A percentile compares a stretch with the other conserved stretches of the same genome.
Evolutionary conservation across 2,888 invertebrate species (phyloP).

Genomic region (Pterostichus madidus): DNA sequence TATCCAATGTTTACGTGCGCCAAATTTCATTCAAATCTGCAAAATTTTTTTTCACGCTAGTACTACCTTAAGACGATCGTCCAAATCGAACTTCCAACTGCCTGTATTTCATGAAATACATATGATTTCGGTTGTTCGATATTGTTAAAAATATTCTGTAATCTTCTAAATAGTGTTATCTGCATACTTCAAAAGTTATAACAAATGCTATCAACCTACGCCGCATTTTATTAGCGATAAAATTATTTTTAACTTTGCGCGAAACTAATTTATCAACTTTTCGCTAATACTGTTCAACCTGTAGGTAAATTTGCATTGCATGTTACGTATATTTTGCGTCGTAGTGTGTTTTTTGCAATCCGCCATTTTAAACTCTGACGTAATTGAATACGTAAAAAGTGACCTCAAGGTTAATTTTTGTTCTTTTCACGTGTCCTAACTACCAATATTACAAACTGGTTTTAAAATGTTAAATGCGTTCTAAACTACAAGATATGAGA

Average conservation of each 20-base stretch:
- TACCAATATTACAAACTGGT: constrained; percentile 27
- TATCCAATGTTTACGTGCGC: too few species aligned
- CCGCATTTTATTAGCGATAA: background rate
- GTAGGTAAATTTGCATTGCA: background rate
- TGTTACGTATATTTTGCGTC: constrained; percentile 6
- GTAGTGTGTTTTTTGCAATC: constrained; percentile 24
- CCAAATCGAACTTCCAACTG: too few species aligned
- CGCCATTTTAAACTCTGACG: constrained; percentile 55
- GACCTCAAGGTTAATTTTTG: constrained; percentile 55
- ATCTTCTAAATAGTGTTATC: background rate
- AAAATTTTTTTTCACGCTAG: too few species aligned
- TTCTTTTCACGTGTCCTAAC: constrained; percentile 62
- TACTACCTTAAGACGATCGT: too few species aligned
- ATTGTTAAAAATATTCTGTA: too few species aligned
- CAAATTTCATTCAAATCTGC: too few species aligned
- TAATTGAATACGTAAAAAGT: constrained; percentile 60
- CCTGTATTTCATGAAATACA: too few species aligned
- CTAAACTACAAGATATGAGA: constrained; percentile 13
- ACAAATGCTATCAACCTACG: background rate
- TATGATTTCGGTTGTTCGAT: too few species aligned
- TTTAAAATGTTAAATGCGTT: constrained; percentile 26
- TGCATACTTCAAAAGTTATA: constrained; percentile 25
- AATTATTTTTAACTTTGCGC: constrained; percentile 1
- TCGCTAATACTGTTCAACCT: background rate
- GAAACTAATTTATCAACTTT: background rate